Evolutionary conservation across 2,888 invertebrate genomes (phyloP).

Genomic region (Neoaliturus tenellus): DNA sequence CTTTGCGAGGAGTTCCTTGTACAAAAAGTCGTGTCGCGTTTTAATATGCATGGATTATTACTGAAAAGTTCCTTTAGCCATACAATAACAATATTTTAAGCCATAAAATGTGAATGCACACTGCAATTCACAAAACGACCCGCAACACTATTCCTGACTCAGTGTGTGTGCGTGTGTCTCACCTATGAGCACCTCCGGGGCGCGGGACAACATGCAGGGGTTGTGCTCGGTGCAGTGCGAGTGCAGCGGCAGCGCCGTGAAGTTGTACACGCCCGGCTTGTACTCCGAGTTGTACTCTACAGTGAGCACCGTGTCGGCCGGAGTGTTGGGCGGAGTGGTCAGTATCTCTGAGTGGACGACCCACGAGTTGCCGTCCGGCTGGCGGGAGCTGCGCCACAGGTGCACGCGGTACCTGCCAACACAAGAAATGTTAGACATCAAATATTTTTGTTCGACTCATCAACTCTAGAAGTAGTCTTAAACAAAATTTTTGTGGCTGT

Average conservation of each 20-base stretch:
- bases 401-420: constrained; percentile 48
- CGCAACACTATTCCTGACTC: too few relatives aligned
- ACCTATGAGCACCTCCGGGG: constrained; percentile 58
- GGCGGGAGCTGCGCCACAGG: constrained; percentile 54
- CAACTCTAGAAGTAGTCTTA: too few relatives aligned
- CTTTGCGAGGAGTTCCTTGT: too few relatives aligned
- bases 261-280: constrained; percentile 58
- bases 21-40: too few relatives aligned
- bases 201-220: constrained; percentile 40
- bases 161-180: neutral
- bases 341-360: constrained; percentile 29
- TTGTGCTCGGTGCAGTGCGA: constrained; percentile 46
- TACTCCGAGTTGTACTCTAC: constrained; percentile 48
- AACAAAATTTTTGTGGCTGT: too few relatives aligned
- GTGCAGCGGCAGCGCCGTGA: constrained; percentile 47
- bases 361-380: constrained; percentile 55
- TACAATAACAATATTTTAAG: too few relatives aligned
- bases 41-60: too few relatives aligned
- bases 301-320: constrained; percentile 19
- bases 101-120: too few relatives aligned
- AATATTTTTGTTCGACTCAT: too few relatives aligned
- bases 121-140: too few relatives aligned
- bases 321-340: constrained; percentile 14
- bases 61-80: too few relatives aligned
- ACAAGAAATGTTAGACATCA: too few relatives aligned